Percentiles rank a stretch among this genome's conserved stretches.
phyloP scores from a whole-genome alignment of 2,888 invertebrate species.

The Drosophila dives region DNA sequence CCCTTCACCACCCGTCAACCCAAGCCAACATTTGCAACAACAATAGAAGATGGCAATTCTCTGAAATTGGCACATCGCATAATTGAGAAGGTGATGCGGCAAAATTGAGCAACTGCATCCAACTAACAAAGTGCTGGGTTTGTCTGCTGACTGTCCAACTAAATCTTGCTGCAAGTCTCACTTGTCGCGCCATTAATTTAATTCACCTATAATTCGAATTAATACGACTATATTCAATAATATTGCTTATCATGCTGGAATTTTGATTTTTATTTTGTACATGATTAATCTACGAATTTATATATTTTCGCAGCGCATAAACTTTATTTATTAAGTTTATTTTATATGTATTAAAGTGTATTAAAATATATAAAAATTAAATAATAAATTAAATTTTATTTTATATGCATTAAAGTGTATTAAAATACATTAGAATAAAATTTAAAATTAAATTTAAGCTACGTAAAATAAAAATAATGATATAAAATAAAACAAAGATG shows the following conservation, averaged over 20 bases:
- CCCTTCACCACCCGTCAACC: slow-evolving; percentile 15
- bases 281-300: neutral
- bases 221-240: neutral
- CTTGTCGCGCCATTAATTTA: slow-evolving; percentile 19
- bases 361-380: neutral
- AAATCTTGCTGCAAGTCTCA: slow-evolving; percentile 16
- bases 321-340: neutral
- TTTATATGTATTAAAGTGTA: neutral
- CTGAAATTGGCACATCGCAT: slow-evolving; percentile 53
- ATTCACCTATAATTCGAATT: slow-evolving; percentile 4
- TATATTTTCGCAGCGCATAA: neutral
- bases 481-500: neutral
- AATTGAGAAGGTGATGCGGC: slow-evolving; percentile 66
- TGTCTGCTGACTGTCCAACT: slow-evolving; percentile 26
- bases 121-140: slow-evolving; percentile 55
- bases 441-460: neutral
- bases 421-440: neutral
- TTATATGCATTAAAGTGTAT: too few species aligned
- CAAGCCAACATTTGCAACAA: slow-evolving; percentile 37
- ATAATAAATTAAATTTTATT: too few species aligned
- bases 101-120: slow-evolving; percentile 45
- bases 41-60: slow-evolving; percentile 17
- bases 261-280: neutral
- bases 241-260: slow-evolving; percentile 32
- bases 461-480: neutral